Percentiles rank a stretch among this genome's conserved stretches.
Evolutionary conservation across 1,140 invertebrate species (phyloP).

Genomic region (Mizuhopecten yessoensis): DNA sequence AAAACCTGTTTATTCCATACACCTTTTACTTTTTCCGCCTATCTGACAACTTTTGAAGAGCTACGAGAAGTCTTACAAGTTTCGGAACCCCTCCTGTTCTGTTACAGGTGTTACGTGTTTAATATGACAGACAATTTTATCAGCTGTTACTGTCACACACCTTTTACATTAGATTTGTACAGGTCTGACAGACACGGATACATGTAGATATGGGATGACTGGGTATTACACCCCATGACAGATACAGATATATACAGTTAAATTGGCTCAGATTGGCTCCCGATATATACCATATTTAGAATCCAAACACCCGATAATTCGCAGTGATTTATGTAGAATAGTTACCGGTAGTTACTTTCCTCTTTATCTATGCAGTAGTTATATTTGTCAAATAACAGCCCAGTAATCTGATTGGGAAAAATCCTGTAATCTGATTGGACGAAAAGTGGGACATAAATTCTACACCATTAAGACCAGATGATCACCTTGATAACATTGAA

Average conservation of each 20-base stretch:
- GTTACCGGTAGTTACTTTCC: neutral
- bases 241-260: neutral
- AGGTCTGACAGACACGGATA: neutral
- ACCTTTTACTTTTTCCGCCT: too few species aligned
- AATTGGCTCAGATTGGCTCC: conserved; percentile 10
- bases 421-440: neutral
- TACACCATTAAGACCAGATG: neutral
- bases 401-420: neutral
- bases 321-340: neutral
- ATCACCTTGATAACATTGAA: neutral
- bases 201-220: neutral
- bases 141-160: neutral
- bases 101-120: too few species aligned
- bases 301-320: neutral
- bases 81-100: too few species aligned
- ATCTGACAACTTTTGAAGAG: too few species aligned
- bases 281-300: neutral
- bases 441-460: neutral
- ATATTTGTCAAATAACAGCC: conserved; percentile 6
- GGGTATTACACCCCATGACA: neutral
- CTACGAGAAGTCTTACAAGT: too few species aligned
- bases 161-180: neutral
- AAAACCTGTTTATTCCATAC: too few species aligned
- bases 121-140: neutral
- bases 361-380: neutral